phyloP scores from a whole-genome alignment of 2,113 vertebrate genomes.

The Copsychus sechellarum region DNA sequence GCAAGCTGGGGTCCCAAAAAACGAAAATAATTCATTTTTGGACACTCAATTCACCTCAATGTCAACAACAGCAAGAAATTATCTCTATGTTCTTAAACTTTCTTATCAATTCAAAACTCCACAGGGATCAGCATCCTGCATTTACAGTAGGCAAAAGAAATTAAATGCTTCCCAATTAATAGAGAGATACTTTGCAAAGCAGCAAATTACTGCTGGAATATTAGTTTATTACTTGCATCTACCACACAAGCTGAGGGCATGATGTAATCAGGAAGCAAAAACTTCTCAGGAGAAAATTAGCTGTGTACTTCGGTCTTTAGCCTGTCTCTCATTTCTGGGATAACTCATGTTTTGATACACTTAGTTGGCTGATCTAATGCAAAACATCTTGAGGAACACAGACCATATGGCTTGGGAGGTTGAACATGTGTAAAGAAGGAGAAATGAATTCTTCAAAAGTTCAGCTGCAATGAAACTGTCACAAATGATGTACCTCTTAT shows the following conservation, averaged over 20 bases:
- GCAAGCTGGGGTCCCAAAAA: neutral
- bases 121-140: neutral
- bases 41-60: neutral
- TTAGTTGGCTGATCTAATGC: neutral
- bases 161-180: neutral
- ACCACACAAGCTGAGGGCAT: neutral
- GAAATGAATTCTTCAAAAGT: neutral
- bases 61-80: neutral
- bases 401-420: neutral
- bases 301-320: neutral
- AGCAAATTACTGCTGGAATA: neutral
- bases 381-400: neutral
- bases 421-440: neutral
- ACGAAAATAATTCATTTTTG: neutral
- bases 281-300: neutral
- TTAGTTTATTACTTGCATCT: neutral
- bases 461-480: neutral
- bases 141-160: neutral
- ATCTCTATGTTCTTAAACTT: neutral
- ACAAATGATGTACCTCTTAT: neutral
- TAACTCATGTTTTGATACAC: neutral
- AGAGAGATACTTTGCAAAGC: neutral
- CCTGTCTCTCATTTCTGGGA: neutral
- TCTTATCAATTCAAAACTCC: neutral
- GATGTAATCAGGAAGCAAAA: neutral